A percentile compares a stretch with the other conserved stretches of the same genome.
Evolutionary conservation across 1,140 invertebrate genomes (phyloP).

Genomic region (Bombus superbus): DNA sequence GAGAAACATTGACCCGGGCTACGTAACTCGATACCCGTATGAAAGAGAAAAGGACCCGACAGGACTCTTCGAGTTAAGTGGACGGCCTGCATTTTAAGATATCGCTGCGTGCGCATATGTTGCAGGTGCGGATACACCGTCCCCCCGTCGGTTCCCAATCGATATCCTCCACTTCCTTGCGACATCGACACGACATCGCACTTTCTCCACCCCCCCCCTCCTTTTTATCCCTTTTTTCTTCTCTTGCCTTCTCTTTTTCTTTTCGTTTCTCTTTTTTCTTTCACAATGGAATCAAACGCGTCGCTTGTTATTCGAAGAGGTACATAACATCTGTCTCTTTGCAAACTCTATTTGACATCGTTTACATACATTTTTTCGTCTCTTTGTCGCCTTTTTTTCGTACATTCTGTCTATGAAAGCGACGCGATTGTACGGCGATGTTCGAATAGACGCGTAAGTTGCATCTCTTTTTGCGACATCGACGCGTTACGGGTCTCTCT

Average conservation of each 20-base stretch:
- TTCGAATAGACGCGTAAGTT: too few relatives aligned
- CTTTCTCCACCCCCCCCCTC: too few relatives aligned
- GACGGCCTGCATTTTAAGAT: constrained; percentile 52
- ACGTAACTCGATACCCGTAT: constrained; percentile 44
- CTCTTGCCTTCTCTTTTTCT: not conserved
- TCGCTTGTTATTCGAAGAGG: not conserved
- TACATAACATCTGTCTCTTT: too few relatives aligned
- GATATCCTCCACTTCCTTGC: constrained; percentile 1
- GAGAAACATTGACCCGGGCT: constrained; percentile 22
- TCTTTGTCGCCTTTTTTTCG: too few relatives aligned
- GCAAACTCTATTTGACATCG: too few relatives aligned
- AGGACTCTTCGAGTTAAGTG: constrained; percentile 41
- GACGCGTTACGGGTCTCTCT: too few relatives aligned
- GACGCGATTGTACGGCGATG: too few relatives aligned
- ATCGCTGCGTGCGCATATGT: constrained; percentile 52
- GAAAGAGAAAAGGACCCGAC: constrained; percentile 32
- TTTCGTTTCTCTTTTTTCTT: not conserved
- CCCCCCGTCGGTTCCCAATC: constrained; percentile 47
- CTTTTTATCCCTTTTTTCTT: not conserved
- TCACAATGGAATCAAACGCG: not conserved
- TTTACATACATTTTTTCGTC: too few relatives aligned
- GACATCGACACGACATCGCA: not conserved
- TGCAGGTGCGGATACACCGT: constrained; percentile 42
- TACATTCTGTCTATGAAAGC: too few relatives aligned
- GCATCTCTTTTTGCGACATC: too few relatives aligned